Evolutionary conservation across 1,140 invertebrate species (phyloP).

Genomic region (Sarcophaga peregrina): DNA sequence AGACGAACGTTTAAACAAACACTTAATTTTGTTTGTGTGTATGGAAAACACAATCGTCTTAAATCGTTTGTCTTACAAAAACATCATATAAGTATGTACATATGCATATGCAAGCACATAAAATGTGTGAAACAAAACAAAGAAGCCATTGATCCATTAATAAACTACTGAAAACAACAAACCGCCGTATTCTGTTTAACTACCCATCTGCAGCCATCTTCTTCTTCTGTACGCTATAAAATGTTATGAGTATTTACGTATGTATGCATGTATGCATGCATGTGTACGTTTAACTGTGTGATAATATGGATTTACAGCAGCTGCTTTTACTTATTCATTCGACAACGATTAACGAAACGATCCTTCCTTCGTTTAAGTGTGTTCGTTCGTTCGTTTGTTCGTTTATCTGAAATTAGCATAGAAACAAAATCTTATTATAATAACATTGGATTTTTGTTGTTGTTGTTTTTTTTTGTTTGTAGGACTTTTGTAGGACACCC

Average conservation of each 20-base stretch:
- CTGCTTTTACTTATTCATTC: not conserved
- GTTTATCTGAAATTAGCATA: not conserved
- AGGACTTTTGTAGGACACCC: not conserved
- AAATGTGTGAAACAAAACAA: conserved; percentile 1
- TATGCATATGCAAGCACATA: not conserved
- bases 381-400: too few relatives aligned
- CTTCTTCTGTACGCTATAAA: not conserved
- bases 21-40: too few relatives aligned
- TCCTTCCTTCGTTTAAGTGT: too few relatives aligned
- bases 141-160: not conserved
- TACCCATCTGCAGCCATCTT: not conserved
- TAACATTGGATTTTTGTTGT: not conserved
- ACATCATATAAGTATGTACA: too few relatives aligned
- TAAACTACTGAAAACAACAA: not conserved
- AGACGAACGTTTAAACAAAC: too few relatives aligned
- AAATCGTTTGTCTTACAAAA: too few relatives aligned
- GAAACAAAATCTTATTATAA: conserved; percentile 1
- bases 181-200: not conserved
- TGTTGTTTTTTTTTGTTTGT: too few relatives aligned
- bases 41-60: too few relatives aligned
- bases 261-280: not conserved
- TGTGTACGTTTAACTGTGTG: not conserved
- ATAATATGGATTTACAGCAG: not conserved
- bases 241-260: not conserved
- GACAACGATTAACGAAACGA: too few relatives aligned